Base-by-base conservation (phyloP, 2,113 vertebrate species). In the Engraulis encrasicolus region DNA sequence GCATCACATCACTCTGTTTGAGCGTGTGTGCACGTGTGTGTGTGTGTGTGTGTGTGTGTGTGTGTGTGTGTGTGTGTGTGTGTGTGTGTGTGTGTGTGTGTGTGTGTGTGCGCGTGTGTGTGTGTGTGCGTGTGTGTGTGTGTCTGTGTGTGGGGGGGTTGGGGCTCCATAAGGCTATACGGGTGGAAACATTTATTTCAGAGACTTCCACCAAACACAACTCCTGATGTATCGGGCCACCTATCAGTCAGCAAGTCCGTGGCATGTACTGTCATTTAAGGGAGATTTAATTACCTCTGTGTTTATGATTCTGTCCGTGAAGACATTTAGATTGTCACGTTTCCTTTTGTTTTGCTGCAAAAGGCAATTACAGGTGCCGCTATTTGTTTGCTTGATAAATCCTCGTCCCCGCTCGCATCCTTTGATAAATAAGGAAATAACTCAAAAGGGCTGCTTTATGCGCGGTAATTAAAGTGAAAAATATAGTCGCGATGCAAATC, bases 391-490 rank as follows among this genome's bases (percentile, higher is more conserved):
- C 95, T 97, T 99, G 97, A 99, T 98, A 96, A 99, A 98, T 98
- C 96, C 95, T 93, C 92, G 94, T 95, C 96, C 80, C 71, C 95
- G 95, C 95, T 94, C 93, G 93, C 94, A 96, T 97, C 96, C 95
- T 97, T 97, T 98, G 97, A 99, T 98, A 97, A 99, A 99, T 98
- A 99, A 97, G 96, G 96, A 97, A 98, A 97, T 96, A 95, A 95
- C 94, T 97, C 97, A 96, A 71, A 97, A 94, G 94, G n/a, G 96
- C 94, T 96, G 96, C 96, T 95, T 97, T 96, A 96, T 95, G 96
- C 97, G 96, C 95, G 95, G 98, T 98, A 99, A 99, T 99, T 99
- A 99, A 98, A 98, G 97, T 99, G 98, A 99, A 99, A 99, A 99
- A 99, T 99, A 97, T 97, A 97, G 97, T 97, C 96, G 96, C 97